These are phyloP conservation scores for Hapalemur alaotrensis DNA, from an alignment of 2,797 vertebrate genomes.

Conservation along the genomic window DNA sequence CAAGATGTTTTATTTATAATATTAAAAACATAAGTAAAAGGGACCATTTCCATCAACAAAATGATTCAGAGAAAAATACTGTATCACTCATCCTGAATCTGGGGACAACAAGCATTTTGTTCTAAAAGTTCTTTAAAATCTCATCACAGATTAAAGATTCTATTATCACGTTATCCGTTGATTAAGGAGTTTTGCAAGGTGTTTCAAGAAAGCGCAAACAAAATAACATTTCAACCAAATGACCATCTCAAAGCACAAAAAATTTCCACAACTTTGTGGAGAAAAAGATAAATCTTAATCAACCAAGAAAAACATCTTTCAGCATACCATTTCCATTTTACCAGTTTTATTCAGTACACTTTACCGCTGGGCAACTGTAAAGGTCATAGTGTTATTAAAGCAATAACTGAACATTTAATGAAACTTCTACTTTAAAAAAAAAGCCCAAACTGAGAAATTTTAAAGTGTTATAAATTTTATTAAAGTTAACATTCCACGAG, in stretches of 20 bases:
- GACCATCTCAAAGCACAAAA: conserved; percentile 35
- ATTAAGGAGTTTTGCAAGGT: conserved; percentile 25
- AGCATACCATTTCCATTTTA: conserved; percentile 71
- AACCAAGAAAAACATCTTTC: conserved; percentile 67
- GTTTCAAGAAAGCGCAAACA: conserved; percentile 31
- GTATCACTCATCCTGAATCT: not conserved
- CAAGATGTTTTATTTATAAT: not conserved
- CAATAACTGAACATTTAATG: conserved; percentile 65
- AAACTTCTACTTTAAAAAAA: conserved; percentile 75
- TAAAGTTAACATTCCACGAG: conserved; percentile 80
- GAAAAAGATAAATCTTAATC: conserved; percentile 31
- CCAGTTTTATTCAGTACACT: conserved; percentile 71
- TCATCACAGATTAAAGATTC: conserved; percentile 22
- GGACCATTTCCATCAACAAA: conserved; percentile 30
- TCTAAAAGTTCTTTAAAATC: conserved; percentile 23
- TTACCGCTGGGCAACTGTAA: conserved; percentile 60
- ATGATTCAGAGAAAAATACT: not conserved
- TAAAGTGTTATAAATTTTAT: conserved; percentile 85
- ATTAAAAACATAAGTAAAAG: not conserved
- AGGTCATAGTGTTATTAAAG: conserved; percentile 58
- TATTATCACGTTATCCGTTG: conserved; percentile 17
- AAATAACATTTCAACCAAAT: conserved; percentile 20
- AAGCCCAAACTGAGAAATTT: conserved; percentile 82
- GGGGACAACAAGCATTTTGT: not conserved
- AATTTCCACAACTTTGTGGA: not conserved